These are phyloP conservation scores for Vireo griseus DNA, from an alignment of 2,797 vertebrate genomes.

Conservation along the genomic window DNA sequence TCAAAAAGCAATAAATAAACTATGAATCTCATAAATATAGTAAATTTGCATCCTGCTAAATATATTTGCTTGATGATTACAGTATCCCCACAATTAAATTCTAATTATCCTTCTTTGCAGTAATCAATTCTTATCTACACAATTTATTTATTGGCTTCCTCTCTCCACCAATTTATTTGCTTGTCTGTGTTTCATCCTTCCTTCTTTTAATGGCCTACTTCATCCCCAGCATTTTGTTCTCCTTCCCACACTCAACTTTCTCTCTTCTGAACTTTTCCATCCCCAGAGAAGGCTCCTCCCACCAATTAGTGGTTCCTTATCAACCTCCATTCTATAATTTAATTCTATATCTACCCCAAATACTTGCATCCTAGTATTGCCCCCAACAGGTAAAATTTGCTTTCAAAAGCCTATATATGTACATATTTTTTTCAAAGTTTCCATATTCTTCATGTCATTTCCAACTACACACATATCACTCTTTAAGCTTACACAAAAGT, in stretches of 20 bases:
- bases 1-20: neutral
- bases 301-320: neutral
- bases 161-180: neutral
- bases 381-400: neutral
- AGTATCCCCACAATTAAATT: neutral
- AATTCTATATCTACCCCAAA: neutral
- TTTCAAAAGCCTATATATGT: neutral
- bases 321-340: neutral
- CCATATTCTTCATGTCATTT: neutral
- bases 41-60: neutral
- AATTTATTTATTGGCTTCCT: neutral
- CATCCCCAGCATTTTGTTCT: neutral
- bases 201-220: neutral
- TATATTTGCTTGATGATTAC: neutral
- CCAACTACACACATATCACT: neutral
- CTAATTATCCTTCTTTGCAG: neutral
- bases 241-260: neutral
- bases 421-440: neutral
- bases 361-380: neutral
- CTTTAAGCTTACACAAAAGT: neutral
- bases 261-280: neutral
- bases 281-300: neutral
- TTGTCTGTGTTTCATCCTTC: neutral
- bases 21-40: neutral
- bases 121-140: constrained; percentile 11